Evolutionary conservation across 2,113 vertebrate species (phyloP).

Genomic region (Anarrhichthys ocellatus): DNA sequence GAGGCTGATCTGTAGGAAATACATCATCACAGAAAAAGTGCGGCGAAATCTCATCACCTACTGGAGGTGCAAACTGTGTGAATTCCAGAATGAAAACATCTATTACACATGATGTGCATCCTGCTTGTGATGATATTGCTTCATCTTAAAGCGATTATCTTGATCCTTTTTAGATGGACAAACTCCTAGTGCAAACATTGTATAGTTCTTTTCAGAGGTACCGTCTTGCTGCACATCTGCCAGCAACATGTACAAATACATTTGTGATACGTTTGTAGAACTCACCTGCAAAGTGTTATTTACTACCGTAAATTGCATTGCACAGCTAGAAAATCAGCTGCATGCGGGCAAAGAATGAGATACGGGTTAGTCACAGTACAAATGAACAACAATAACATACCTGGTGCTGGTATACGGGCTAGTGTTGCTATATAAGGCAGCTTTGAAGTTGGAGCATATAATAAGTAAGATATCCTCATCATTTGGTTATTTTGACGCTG

Average conservation of each 20-base stretch:
- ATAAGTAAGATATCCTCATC: background rate
- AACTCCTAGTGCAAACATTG: background rate
- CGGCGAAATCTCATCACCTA: conserved; percentile 2
- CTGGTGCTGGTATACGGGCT: background rate
- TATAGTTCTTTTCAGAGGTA: too few species aligned
- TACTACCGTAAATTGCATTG: background rate
- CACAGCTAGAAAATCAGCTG: background rate
- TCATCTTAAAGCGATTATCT: background rate
- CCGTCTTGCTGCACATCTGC: background rate
- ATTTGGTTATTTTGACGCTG: background rate
- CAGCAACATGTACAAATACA: background rate
- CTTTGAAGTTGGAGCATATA: background rate
- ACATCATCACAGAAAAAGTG: background rate
- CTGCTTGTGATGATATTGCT: background rate
- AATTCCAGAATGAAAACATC: background rate
- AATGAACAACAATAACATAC: background rate
- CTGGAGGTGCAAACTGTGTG: conserved; percentile 18
- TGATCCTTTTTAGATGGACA: background rate
- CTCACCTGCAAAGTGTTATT: background rate
- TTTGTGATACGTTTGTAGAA: background rate
- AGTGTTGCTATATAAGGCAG: background rate
- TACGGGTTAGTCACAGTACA: background rate
- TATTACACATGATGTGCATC: background rate
- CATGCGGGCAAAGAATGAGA: background rate
- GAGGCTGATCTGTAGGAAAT: background rate